Percentiles rank a stretch among this genome's conserved stretches.
Conservation (phyloP, 2,797 vertebrate species). For the Gymnoscopelus braueri region DNA sequence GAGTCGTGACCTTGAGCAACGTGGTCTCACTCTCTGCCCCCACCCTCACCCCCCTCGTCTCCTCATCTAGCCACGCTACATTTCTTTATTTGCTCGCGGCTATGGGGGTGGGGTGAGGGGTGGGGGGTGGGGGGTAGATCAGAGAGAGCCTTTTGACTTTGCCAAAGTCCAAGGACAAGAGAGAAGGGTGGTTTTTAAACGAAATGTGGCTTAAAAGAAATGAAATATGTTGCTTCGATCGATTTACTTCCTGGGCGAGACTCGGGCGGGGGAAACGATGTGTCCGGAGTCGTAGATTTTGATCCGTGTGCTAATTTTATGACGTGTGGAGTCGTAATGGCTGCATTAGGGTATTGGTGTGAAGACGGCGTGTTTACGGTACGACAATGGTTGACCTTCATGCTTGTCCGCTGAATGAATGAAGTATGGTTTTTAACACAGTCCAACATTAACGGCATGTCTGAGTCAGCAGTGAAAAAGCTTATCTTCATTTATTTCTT, state of each 20-base stretch:
- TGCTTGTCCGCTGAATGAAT: constrained; percentile 2
- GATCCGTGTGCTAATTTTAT: constrained; percentile 28
- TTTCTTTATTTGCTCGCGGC: constrained; percentile 43
- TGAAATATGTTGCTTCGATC: constrained; percentile 43
- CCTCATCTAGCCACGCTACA: constrained; percentile 29
- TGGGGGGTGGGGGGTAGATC: background rate
- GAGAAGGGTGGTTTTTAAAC: constrained; percentile 44
- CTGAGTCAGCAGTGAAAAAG: constrained; percentile 3
- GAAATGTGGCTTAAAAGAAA: constrained; percentile 47
- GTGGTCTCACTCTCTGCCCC: constrained; percentile 37
- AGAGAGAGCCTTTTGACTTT: constrained; percentile 49
- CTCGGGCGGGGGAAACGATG: constrained; percentile 3
- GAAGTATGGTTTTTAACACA: background rate
- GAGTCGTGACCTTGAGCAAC: constrained; percentile 1
- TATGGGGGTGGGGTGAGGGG: too few species aligned
- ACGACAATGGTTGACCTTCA: background rate
- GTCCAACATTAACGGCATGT: background rate
- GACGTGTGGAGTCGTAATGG: constrained; percentile 11
- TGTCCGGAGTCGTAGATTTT: constrained; percentile 26
- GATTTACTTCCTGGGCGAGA: constrained; percentile 29
- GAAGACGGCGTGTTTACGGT: constrained; percentile 6
- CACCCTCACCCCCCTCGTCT: constrained; percentile 35
- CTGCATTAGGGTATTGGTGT: constrained; percentile 14
- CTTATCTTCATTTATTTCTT: constrained; percentile 16
- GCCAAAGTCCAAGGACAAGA: constrained; percentile 46